Conservation (phyloP, 35 echinoderm and acorn worm species). For the Strongylocentrotus purpuratus region DNA sequence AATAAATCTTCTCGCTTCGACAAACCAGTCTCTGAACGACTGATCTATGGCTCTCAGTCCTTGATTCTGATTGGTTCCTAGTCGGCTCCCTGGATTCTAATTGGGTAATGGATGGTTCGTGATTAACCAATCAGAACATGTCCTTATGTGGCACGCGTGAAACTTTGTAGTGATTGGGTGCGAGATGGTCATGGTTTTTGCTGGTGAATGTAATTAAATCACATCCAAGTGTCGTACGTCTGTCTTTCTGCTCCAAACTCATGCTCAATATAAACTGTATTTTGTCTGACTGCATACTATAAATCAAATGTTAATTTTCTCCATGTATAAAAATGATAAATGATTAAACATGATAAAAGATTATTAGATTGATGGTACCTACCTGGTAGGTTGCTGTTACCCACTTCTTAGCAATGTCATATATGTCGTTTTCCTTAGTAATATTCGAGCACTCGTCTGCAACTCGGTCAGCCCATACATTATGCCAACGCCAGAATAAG, state of each 20-base stretch:
- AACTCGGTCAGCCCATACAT: slow-evolving; percentile 43
- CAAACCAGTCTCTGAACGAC: neutral
- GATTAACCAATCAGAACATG: neutral
- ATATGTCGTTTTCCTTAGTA: slow-evolving; percentile 31
- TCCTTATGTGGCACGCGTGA: neutral
- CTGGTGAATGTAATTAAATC: no score
- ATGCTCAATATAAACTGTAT: no score
- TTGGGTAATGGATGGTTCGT: neutral
- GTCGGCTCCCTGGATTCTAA: no score
- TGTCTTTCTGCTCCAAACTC: no score
- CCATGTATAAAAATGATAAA: no score
- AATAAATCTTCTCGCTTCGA: neutral
- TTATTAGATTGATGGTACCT: neutral
- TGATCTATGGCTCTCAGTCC: neutral
- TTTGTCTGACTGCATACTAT: no score
- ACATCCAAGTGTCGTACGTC: no score
- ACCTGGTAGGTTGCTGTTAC: slow-evolving; percentile 61
- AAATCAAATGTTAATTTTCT: no score
- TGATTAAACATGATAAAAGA: no score
- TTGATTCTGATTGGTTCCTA: neutral
- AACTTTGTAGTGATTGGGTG: neutral
- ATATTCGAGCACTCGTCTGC: neutral
- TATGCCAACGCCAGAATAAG: slow-evolving; percentile 60
- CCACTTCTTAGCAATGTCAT: slow-evolving; percentile 51
- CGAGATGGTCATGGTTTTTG: no score